Percentiles rank a stretch among this genome's conserved stretches.
Conservation (phyloP, 1,140 invertebrate species). For the Drosophila rufa region DNA sequence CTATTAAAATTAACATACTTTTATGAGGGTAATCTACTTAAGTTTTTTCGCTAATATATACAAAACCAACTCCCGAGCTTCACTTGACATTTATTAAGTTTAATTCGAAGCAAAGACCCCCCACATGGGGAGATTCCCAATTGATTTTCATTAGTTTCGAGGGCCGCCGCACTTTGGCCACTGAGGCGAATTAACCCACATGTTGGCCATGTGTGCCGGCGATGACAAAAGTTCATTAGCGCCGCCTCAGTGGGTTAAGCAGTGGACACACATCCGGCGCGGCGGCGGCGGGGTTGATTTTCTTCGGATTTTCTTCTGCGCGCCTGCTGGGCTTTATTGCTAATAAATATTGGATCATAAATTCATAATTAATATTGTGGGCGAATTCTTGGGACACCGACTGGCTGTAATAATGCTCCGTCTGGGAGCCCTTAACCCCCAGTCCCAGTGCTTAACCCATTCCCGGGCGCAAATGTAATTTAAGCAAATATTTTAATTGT, state of each 20-base stretch:
- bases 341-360: constrained; percentile 80
- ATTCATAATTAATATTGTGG: constrained; percentile 80
- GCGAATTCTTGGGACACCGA: constrained; percentile 2
- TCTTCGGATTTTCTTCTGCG: constrained; percentile 22
- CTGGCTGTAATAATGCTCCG: neutral
- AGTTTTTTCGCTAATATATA: too few relatives aligned
- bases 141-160: constrained; percentile 34
- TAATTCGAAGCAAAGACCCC: constrained; percentile 1
- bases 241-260: constrained; percentile 68
- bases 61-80: too few relatives aligned
- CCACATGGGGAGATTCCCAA: neutral
- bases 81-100: constrained; percentile 5
- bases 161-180: constrained; percentile 10
- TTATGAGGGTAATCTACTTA: too few relatives aligned
- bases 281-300: constrained; percentile 5
- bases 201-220: constrained; percentile 35
- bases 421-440: neutral
- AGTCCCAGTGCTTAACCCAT: constrained; percentile 9
- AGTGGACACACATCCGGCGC: constrained; percentile 32
- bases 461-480: constrained; percentile 51
- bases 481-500: constrained; percentile 81
- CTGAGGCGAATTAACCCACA: constrained; percentile 27
- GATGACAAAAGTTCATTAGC: constrained; percentile 80
- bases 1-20: too few relatives aligned
- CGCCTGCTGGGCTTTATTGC: constrained; percentile 77